Conservation (phyloP, 2,888 invertebrate species). For the Stenotaenia linearis region DNA sequence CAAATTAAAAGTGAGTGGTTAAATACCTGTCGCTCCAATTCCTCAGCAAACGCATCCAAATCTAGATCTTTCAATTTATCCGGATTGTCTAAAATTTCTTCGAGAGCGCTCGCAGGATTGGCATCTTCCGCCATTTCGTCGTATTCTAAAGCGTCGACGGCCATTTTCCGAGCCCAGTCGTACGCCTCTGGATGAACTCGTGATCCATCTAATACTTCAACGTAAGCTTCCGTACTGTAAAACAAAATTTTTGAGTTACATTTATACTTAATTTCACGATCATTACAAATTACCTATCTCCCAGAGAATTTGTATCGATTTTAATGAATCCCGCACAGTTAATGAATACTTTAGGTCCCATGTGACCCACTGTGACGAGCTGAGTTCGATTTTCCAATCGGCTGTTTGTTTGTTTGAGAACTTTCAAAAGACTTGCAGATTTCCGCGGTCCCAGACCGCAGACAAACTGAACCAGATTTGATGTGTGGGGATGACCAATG, state of each 20-base stretch:
- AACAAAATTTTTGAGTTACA: not conserved
- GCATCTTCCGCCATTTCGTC: constrained; percentile 76
- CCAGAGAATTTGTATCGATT: constrained; percentile 92
- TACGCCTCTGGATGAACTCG: constrained; percentile 98
- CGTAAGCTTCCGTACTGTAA: constrained; percentile 79
- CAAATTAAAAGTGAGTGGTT: not conserved
- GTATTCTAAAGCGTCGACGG: constrained; percentile 96
- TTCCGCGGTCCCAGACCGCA: constrained; percentile 96
- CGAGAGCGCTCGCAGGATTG: constrained; percentile 92
- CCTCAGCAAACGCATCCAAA: constrained; percentile 96
- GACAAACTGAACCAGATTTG: constrained; percentile 88
- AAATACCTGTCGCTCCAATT: constrained; percentile 75
- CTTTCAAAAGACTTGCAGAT: constrained; percentile 74
- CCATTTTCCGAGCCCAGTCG: constrained; percentile 99
- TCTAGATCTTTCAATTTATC: constrained; percentile 86
- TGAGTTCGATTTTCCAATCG: constrained; percentile 90
- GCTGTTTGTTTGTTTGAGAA: constrained; percentile 68
- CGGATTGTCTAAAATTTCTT: constrained; percentile 93
- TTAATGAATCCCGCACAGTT: constrained; percentile 99
- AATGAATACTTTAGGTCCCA: constrained; percentile 97
- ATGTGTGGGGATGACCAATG: constrained; percentile 78
- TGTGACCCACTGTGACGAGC: constrained; percentile 87
- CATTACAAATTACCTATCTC: constrained; percentile 59
- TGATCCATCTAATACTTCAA: constrained; percentile 93
- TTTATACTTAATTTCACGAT: not conserved